phyloP scores from a whole-genome alignment of 2,113 vertebrate species.

The Phoenicopterus ruber region DNA sequence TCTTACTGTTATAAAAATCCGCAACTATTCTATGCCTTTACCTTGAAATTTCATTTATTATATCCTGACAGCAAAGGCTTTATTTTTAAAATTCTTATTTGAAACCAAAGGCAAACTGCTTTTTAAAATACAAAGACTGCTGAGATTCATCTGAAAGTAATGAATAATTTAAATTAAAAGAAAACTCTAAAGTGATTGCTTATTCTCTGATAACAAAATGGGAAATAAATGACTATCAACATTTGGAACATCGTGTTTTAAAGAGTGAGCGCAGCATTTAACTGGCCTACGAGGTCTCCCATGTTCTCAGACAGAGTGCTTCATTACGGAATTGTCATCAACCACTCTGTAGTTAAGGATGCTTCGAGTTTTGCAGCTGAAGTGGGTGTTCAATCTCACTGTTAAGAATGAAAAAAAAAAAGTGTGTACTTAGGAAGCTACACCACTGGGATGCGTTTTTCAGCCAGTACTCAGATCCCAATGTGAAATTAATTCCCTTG shows the following conservation, averaged over 20 bases:
- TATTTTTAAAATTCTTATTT: neutral
- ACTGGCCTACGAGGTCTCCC: neutral
- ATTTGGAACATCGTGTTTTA: neutral
- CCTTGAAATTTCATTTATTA: neutral
- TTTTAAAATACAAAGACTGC: neutral
- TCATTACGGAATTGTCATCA: neutral
- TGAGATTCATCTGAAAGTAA: slow-evolving; percentile 5
- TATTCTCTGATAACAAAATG: neutral
- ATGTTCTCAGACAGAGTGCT: neutral
- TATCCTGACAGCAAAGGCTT: neutral
- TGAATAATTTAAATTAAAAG: slow-evolving; percentile 40
- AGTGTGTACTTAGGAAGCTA: neutral
- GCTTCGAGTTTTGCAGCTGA: neutral
- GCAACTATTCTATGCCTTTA: neutral
- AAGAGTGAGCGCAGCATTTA: neutral
- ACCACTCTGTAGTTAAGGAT: neutral
- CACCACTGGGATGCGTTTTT: neutral
- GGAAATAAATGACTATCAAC: neutral
- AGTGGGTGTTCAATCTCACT: neutral
- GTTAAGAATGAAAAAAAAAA: neutral
- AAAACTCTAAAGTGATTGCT: slow-evolving; percentile 21
- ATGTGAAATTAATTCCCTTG: neutral
- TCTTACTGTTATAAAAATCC: neutral
- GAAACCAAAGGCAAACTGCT: neutral
- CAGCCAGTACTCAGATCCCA: neutral